Base-by-base conservation (phyloP, 1,140 invertebrate genomes). In the Aphidius gifuensis region DNA sequence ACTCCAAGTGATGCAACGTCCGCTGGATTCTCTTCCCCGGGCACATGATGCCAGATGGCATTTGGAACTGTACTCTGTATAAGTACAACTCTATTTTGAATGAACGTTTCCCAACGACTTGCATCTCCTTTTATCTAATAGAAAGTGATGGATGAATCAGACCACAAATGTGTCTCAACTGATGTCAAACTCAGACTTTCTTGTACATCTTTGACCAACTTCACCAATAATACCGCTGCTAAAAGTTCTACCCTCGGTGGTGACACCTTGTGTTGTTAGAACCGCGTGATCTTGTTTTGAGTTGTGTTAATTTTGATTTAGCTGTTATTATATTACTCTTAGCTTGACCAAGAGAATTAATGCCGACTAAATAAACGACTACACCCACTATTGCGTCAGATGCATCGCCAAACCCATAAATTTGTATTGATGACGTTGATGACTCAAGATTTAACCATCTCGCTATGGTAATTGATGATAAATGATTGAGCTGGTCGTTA, bases 231-330 rank as follows among this genome's bases (percentile, higher is more conserved):
- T 0, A 55, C 46, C n/a, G 65, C 68, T 6, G 60, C 65, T 7
- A 16, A 55, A 1, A 69, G 46, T 58, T 69, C 68, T 0, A 67
- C 45, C 21, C 62, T 57, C 1, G 64, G 68, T 3, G 67, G 66
- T 3, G 51, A 63, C 1, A 65, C 21, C 0, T 45, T 61, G 16
- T 16, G 16, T 16, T 16, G 16, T 16, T 16, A 16, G 16, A 16
- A 16, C 16, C 16, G 16, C 16, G 16, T 16, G 16, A 16, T 16
- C 16, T 0, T 16, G 16, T 16, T 54, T 67, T 69, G 0, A 69
- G 9, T 1, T 66, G 66, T 5, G 78, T 66, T 1, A 77, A 73
- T 44, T 69, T 66, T 5, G 74, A 70, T 58, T 78, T 78, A 6
- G 73, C 60, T 8, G 68, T 62, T 3, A 76, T 5, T 0, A 75